Percentiles rank a stretch among this genome's conserved stretches.
Evolutionary conservation across 2,797 vertebrate species (phyloP).

Genomic region (Lagodon rhomboides): DNA sequence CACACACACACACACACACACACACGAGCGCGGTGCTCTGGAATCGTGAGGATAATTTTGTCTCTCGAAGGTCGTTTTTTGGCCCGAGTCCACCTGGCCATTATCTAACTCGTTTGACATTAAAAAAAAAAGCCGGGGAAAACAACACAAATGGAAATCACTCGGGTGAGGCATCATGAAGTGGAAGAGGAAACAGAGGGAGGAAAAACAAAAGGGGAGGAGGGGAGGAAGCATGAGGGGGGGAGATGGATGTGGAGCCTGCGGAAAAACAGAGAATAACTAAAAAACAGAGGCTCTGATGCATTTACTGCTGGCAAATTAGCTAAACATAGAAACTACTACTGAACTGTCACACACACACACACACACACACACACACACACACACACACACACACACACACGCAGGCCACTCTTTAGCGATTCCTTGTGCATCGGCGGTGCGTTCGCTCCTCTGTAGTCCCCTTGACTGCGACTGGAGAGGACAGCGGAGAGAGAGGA

Average conservation of each 20-base stretch:
- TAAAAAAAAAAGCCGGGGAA: constrained; percentile 34
- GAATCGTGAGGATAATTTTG: background rate
- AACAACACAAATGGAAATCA: constrained; percentile 37
- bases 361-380: constrained; percentile 18
- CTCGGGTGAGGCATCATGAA: constrained; percentile 32
- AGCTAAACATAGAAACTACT: constrained; percentile 61
- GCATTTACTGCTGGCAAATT: constrained; percentile 63
- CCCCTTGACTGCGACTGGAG: constrained; percentile 55
- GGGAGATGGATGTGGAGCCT: constrained; percentile 45
- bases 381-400: background rate
- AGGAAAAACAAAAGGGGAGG: constrained; percentile 19
- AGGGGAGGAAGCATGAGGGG: constrained; percentile 3
- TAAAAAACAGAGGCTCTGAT: constrained; percentile 51
- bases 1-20: too few species aligned
- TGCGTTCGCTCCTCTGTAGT: constrained; percentile 54
- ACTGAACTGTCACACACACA: constrained; percentile 20
- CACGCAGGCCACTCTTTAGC: constrained; percentile 31
- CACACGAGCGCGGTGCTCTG: too few species aligned
- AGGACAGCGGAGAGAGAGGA: constrained; percentile 60
- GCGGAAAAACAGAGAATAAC: constrained; percentile 55
- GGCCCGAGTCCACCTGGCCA: background rate
- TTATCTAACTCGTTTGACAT: constrained; percentile 41
- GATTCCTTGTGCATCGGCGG: constrained; percentile 58
- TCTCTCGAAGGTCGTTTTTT: constrained; percentile 20
- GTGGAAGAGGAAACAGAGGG: constrained; percentile 22